Base-by-base conservation (phyloP, 2,888 invertebrate genomes). In the Selenia dentaria region DNA sequence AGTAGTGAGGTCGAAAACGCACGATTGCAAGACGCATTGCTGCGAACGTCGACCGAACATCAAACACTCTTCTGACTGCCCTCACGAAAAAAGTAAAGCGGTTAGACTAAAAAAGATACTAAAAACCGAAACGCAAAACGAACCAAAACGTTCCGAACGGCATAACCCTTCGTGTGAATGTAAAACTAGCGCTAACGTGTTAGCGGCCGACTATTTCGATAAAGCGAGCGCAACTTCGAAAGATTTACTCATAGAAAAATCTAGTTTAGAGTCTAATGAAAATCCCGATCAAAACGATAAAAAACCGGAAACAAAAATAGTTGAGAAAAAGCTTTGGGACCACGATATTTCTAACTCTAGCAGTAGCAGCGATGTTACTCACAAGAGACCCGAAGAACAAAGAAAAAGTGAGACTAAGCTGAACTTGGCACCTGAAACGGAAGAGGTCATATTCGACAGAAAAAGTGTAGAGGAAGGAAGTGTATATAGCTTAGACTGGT, bases 211-310 rank as follows among this genome's bases (percentile, higher is more conserved):
- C 62, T 87, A 92, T 57, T 92, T 92, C 51, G 94, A 94, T 64
- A 92, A 93, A 67, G 91, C 92, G 27, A 94, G 94, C 70, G 94
- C 94, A 14, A 94, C 93, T 65, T 94, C 94, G 8, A 94, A 94
- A 81, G 95, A 95, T 76, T 92, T 93, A 60, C 82, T 94, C 8
- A 85, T 94, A 81, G 93, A 92, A 62, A 91, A 91, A 75, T 87
- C 90, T 53, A 85, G 91, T 59, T 80, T 86, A 63, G 90, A 87
- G 69, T 91, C 92, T 4, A 92, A 87, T 62, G 92, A 92, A 34
- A 89, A 69, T 67, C 76, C 62, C 38, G 91, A 72, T 32, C 67
- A 63, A n/a, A 78, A 74, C 9, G 67, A 57, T 33, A 56, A 50
- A 42, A 58, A 52, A 50, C 28, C 35, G 1, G 45, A 48, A 1